Base-by-base conservation (phyloP, 2,888 invertebrate genomes). In the Heliothis peltigera region DNA sequence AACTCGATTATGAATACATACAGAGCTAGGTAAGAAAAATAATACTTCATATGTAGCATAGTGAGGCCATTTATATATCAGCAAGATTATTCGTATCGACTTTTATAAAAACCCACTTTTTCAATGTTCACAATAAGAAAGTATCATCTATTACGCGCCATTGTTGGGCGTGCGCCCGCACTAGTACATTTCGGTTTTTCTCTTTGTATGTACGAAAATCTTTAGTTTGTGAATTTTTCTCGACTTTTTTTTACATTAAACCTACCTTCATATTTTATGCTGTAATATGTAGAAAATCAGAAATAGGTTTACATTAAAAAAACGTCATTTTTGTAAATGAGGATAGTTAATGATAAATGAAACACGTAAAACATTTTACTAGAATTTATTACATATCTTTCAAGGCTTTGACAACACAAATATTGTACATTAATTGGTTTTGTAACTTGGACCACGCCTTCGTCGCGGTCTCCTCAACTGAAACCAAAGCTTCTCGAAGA, bases 361-460 rank as follows among this genome's bases (percentile, higher is more conserved):
- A 25, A 52, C 48, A 60, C 19, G 28, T 22, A 10, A 43, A 52
- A 49, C 22, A 10, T 58, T 49, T 75, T 70, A 63, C 59, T 60
- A 53, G 63, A 70, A 63, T 81, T 81, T 82, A 79, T 89, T 88
- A 93, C 95, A 95, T 95, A 92, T 96, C 97, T 91, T 97, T 97
- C 80, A 98, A 95, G 76, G 96, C 96, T 84, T 97, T 96, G 51
- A 98, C 96, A 79, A 98, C 96, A 89, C 97, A 97, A 56, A 97
- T 95, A 89, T 96, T 96, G 87, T 97, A 98, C 86, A 97, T 93
- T 64, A 98, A 90, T 85, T 96, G 96, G 68, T 96, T 96, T 82
- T 97, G 96, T 62, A 98, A 85, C 59, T 95, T 94, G 12, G 95
- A 87, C 98, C 98, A 98, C 42, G 96, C 95, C 65, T 92, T 91